Percentiles rank a stretch among this genome's conserved stretches.
These are phyloP conservation scores for Monochamus saltuarius DNA, from an alignment of 1,140 invertebrate species.

Conservation along the genomic window DNA sequence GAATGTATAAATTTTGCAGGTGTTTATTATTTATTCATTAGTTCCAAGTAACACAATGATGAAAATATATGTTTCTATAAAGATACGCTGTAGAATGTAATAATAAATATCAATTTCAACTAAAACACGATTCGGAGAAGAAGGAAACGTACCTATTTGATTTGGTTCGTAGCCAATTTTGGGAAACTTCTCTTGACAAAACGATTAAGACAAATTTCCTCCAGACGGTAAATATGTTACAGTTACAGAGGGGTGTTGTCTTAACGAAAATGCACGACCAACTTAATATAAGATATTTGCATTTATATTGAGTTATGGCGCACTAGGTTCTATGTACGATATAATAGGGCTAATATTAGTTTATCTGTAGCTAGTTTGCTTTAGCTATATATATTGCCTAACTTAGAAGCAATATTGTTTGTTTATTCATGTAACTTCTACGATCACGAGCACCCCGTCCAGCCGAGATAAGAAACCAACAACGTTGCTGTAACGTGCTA, in stretches of 20 bases:
- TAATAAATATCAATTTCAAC: no score
- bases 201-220: slow-evolving; percentile 1
- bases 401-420: slow-evolving; percentile 42
- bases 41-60: no score
- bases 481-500: no score
- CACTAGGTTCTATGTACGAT: slow-evolving; percentile 39
- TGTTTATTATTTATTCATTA: no score
- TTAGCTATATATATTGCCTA: slow-evolving; percentile 46
- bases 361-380: slow-evolving; percentile 47
- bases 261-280: slow-evolving; percentile 48
- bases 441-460: slow-evolving; percentile 25
- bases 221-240: slow-evolving; percentile 18
- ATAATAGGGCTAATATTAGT: slow-evolving; percentile 49
- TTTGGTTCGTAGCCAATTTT: no score
- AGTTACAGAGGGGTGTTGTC: slow-evolving; percentile 41
- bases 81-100: no score
- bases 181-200: no score
- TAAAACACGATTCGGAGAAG: no score
- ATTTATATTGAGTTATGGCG: slow-evolving; percentile 50
- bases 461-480: slow-evolving; percentile 34
- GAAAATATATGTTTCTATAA: no score
- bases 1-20: no score
- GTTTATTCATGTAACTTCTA: slow-evolving; percentile 42
- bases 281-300: slow-evolving; percentile 51
- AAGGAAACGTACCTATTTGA: no score